These are phyloP conservation scores for Eurystomus glaucurus DNA, from an alignment of 2,797 vertebrate genomes.

Conservation along the genomic window DNA sequence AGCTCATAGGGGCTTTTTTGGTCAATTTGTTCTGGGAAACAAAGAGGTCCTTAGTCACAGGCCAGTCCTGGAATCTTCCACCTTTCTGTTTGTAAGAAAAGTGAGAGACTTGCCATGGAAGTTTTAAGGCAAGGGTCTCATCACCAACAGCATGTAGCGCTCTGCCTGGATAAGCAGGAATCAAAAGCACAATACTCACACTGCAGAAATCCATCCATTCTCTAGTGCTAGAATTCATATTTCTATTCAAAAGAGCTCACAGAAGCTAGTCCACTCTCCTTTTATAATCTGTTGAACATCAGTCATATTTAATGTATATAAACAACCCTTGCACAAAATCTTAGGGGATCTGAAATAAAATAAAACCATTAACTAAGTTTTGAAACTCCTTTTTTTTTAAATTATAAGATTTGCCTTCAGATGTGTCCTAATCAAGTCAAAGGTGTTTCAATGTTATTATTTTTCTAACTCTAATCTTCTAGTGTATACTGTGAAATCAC, in stretches of 20 bases:
- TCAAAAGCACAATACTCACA: not conserved
- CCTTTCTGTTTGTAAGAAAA: not conserved
- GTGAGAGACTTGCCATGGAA: not conserved
- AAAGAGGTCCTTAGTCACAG: not conserved
- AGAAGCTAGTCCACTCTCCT: not conserved
- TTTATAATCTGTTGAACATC: slow-evolving; percentile 29
- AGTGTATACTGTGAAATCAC: slow-evolving; percentile 34
- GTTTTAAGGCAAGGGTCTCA: not conserved
- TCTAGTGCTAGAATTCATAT: not conserved
- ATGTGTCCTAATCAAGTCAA: slow-evolving; percentile 24
- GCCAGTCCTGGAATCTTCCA: not conserved
- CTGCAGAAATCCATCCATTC: not conserved
- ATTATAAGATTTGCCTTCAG: slow-evolving; percentile 7
- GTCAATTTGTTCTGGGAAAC: not conserved
- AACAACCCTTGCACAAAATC: slow-evolving; percentile 36
- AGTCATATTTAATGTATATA: slow-evolving; percentile 35
- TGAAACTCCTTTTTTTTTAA: not conserved
- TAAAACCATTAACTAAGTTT: slow-evolving; percentile 6
- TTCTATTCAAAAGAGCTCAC: slow-evolving; percentile 1
- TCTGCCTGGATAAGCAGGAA: not conserved
- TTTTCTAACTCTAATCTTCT: slow-evolving; percentile 43
- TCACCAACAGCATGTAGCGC: not conserved
- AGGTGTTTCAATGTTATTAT: slow-evolving; percentile 41
- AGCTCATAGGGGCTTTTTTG: not conserved
- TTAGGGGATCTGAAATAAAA: slow-evolving; percentile 27